Evolutionary conservation across 2,797 vertebrate species (phyloP), one percentile per base, ranked within the genome.

Genomic region (Trachurus trachurus): DNA sequence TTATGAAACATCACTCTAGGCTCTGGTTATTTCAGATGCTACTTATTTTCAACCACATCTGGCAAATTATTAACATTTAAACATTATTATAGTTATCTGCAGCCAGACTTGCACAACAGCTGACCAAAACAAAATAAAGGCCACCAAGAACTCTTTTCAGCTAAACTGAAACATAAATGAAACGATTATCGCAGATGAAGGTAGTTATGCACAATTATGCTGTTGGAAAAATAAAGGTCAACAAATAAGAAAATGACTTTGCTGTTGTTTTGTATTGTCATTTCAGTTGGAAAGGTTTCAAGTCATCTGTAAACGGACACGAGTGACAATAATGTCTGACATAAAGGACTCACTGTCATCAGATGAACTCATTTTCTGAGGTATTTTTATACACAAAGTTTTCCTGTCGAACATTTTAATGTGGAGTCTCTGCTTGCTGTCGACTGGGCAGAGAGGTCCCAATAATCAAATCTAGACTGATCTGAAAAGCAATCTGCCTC

Each of bases 401-500:
- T 73, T 59, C 49, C 50, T 57, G 34, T 66, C 53, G 58, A 60
- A 62, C 56, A 54, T 62, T 69, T 74, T n/a, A 78, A 84, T 56
- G 68, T 10, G 40, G 37, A 61, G 71, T 40, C 45, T 45, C 31
- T 53, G 66, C 66, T 39, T 44, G 58, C n/a, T 59, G 44, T 72
- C 62, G 61, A 54, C 52, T 21, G 45, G 73, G 60, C 60, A 59
- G 66, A 70, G 21, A 42, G 22, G 6, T 47, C 42, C 26, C 9
- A 64, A 73, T 42, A 74, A 69, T 58, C 57, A 57, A 74, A 44
- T 76, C 70, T n/a, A 73, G 52, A 64, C 15, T 47, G 53, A 78
- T 84, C 40, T 83, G 39, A 85, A 82, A 89, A 83, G 70, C 58
- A 74, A 83, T 82, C 65, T 34, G 67, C 79, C 72, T 78, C 59